These are phyloP conservation scores for Drosophila tristis DNA, from an alignment of 1,140 invertebrate species.

Conservation along the genomic window DNA sequence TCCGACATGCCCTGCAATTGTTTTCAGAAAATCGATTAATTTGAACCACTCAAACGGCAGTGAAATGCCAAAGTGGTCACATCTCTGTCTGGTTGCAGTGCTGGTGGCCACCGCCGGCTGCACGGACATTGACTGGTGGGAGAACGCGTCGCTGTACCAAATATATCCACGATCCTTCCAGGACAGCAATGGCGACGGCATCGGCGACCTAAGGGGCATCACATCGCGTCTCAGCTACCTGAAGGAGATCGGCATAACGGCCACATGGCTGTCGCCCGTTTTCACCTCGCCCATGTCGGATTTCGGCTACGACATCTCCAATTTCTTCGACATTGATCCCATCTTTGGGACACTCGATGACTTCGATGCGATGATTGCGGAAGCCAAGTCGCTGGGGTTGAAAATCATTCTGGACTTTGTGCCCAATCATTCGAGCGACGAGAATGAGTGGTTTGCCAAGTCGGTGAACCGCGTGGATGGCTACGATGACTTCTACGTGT, in stretches of 20 bases:
- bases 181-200: conserved; percentile 90
- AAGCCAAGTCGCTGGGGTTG: conserved; percentile 85
- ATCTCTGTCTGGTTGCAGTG: conserved; percentile 42
- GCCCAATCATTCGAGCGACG: conserved; percentile 90
- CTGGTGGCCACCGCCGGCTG: conserved; percentile 10
- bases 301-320: conserved; percentile 89
- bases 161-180: conserved; percentile 92
- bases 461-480: conserved; percentile 86
- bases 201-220: conserved; percentile 89
- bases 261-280: conserved; percentile 90
- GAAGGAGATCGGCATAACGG: conserved; percentile 86
- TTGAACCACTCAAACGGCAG: conserved; percentile 60
- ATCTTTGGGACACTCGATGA: conserved; percentile 90
- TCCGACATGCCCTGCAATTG: conserved; percentile 60
- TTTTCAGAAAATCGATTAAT: conserved; percentile 65
- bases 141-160: conserved; percentile 90
- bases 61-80: conserved; percentile 67
- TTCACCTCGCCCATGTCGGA: conserved; percentile 89
- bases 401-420: conserved; percentile 83
- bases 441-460: conserved; percentile 89
- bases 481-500: conserved; percentile 90
- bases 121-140: conserved; percentile 88
- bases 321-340: conserved; percentile 89
- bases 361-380: conserved; percentile 87
- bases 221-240: conserved; percentile 85